Conservation (phyloP, 2,113 vertebrate genomes). For the Corythornis cristatus region DNA sequence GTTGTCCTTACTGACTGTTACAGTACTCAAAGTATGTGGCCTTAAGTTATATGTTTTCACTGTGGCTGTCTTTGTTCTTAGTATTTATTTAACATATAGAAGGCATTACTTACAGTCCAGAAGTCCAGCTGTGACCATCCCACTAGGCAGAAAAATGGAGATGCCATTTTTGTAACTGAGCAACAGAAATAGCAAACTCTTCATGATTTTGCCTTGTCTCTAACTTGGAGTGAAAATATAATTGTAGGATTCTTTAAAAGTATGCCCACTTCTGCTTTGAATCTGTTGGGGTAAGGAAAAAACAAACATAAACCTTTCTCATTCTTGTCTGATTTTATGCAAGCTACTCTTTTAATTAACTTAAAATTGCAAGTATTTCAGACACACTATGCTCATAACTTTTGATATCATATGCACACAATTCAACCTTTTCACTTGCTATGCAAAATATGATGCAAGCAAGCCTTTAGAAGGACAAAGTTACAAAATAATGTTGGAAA, state of each 20-base stretch:
- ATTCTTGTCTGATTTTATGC: background rate
- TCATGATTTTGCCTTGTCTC: background rate
- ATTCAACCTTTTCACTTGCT: background rate
- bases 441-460: background rate
- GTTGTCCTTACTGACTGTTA: background rate
- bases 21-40: background rate
- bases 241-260: background rate
- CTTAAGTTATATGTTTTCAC: background rate
- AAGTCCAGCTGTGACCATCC: constrained; percentile 23
- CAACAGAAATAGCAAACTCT: background rate
- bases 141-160: background rate
- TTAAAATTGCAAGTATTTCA: background rate
- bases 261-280: background rate
- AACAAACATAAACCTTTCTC: background rate
- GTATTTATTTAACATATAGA: background rate
- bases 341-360: background rate
- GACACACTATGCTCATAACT: background rate
- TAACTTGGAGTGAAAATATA: background rate
- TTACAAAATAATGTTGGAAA: background rate
- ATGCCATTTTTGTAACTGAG: constrained; percentile 34
- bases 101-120: constrained; percentile 15
- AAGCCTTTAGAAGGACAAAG: background rate
- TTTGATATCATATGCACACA: background rate
- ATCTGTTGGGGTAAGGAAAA: background rate
- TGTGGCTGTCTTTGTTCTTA: background rate